Evolutionary conservation across 2,113 vertebrate genomes (phyloP).

Genomic region (Ictalurus furcatus): DNA sequence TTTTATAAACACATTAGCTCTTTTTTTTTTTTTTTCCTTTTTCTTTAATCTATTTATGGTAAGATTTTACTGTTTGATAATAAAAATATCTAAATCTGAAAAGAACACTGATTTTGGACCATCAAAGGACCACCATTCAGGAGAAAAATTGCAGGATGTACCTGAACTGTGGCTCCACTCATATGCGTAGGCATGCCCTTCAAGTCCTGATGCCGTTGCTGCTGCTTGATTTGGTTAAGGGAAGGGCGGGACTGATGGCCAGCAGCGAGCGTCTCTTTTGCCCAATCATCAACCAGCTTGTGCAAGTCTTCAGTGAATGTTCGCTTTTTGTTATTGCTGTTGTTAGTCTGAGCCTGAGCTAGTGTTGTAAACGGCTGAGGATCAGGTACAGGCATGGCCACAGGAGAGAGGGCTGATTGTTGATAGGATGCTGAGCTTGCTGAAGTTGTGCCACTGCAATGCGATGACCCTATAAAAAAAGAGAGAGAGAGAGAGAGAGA

Average conservation of each 20-base stretch:
- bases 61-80: neutral
- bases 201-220: constrained; percentile 39
- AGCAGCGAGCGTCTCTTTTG: constrained; percentile 82
- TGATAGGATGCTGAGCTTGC: constrained; percentile 67
- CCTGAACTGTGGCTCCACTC: constrained; percentile 38
- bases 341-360: constrained; percentile 89
- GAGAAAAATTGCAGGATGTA: neutral
- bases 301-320: constrained; percentile 90
- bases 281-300: constrained; percentile 94
- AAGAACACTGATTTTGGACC: neutral
- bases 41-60: neutral
- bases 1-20: neutral
- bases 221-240: constrained; percentile 63
- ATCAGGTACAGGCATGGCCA: constrained; percentile 53
- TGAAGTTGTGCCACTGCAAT: constrained; percentile 60
- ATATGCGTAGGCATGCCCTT: constrained; percentile 28
- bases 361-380: constrained; percentile 74
- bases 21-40: neutral
- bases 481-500: neutral
- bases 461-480: constrained; percentile 76
- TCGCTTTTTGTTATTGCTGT: constrained; percentile 91
- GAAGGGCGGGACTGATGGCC: constrained; percentile 53
- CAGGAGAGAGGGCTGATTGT: constrained; percentile 30
- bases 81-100: neutral
- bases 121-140: neutral